A percentile compares a stretch with the other conserved stretches of the same genome.
phyloP scores from a whole-genome alignment of 2,888 invertebrate genomes.

The Herminia tarsipennalis region DNA sequence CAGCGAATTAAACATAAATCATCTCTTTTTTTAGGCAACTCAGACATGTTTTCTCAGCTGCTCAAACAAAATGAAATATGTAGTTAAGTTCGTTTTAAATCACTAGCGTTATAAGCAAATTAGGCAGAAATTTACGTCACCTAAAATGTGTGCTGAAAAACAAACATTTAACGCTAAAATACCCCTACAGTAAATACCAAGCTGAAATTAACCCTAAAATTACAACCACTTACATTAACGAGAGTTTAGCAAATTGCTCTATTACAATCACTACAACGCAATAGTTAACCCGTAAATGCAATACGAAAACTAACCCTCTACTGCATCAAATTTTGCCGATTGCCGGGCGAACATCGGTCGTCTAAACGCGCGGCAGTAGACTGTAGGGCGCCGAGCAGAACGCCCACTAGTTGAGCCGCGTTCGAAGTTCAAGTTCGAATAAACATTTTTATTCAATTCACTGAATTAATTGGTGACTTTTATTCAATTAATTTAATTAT shows the following conservation, averaged over 20 bases:
- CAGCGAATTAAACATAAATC: too few species aligned
- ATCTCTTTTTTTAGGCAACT: too few species aligned
- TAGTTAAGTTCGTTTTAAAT: too few species aligned
- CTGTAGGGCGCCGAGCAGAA: slow-evolving; percentile 59
- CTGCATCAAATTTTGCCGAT: slow-evolving; percentile 38
- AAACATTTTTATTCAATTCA: slow-evolving; percentile 32
- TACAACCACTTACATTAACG: background rate
- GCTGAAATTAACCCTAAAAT: background rate
- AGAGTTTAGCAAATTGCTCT: slow-evolving; percentile 10
- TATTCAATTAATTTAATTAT: slow-evolving; percentile 16
- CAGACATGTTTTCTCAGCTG: too few species aligned
- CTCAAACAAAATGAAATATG: too few species aligned
- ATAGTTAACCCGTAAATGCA: slow-evolving; percentile 28
- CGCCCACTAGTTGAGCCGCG: slow-evolving; percentile 64
- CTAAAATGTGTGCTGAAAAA: too few species aligned
- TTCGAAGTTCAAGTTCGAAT: slow-evolving; percentile 58
- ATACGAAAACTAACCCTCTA: slow-evolving; percentile 18
- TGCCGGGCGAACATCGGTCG: slow-evolving; percentile 38
- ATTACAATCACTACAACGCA: slow-evolving; percentile 23
- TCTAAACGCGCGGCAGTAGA: slow-evolving; percentile 57
- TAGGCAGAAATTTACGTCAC: too few species aligned
- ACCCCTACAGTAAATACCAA: too few species aligned
- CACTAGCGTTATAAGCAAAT: too few species aligned
- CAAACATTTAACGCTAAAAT: too few species aligned
- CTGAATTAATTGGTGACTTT: slow-evolving; percentile 4